phyloP scores from a whole-genome alignment of 2,888 invertebrate genomes.

The Thelaira solivaga region DNA sequence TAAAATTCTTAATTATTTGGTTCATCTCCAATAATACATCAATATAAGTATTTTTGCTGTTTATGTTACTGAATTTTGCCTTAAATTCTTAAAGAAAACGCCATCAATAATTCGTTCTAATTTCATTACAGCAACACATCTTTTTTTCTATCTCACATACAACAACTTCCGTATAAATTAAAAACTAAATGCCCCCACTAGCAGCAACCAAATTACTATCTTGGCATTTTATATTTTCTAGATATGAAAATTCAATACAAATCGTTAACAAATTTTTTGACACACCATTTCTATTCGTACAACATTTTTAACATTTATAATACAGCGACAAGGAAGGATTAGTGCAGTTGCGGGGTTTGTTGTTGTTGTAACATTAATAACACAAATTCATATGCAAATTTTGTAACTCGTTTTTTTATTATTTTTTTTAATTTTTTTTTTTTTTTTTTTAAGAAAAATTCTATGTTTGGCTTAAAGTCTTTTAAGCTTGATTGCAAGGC shows the following conservation, averaged over 20 bases:
- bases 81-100: too few species aligned
- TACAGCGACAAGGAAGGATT: conserved; percentile 19
- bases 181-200: background rate
- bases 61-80: too few species aligned
- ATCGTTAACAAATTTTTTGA: conserved; percentile 61
- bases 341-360: conserved; percentile 5
- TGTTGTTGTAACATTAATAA: conserved; percentile 59
- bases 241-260: conserved; percentile 56
- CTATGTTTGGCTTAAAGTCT: conserved; percentile 25
- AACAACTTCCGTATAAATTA: background rate
- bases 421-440: background rate
- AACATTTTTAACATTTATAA: conserved; percentile 54
- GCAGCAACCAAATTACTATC: background rate
- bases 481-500: conserved; percentile 45
- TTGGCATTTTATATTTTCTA: background rate
- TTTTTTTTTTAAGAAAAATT: background rate
- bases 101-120: background rate
- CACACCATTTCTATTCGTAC: conserved; percentile 42
- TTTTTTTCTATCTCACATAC: background rate
- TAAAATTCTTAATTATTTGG: too few species aligned
- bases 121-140: too few species aligned
- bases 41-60: too few species aligned
- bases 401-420: background rate
- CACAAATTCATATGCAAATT: conserved; percentile 67
- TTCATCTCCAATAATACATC: too few species aligned